These are phyloP conservation scores for Lobophora halterata DNA, from an alignment of 2,888 invertebrate genomes.

Conservation along the genomic window DNA sequence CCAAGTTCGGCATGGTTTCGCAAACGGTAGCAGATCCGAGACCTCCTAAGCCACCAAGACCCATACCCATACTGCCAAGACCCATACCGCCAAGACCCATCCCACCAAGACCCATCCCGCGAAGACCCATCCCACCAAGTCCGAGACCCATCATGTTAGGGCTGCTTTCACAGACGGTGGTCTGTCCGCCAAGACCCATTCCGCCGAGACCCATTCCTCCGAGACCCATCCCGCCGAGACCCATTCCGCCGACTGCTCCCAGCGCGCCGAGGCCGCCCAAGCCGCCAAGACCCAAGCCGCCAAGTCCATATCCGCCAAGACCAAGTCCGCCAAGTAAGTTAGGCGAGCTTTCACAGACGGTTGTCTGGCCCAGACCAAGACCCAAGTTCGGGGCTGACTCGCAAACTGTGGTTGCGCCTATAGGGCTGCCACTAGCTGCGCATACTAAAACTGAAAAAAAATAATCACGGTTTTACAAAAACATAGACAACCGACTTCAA, in stretches of 20 bases:
- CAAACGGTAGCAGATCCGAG: constrained; percentile 23
- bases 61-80: constrained; percentile 6
- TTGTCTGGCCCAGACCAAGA: constrained; percentile 11
- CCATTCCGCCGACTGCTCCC: neutral
- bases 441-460: constrained; percentile 11
- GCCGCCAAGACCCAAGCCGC: constrained; percentile 7
- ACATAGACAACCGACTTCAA: too few species aligned
- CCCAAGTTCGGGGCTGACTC: constrained; percentile 25
- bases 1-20: constrained; percentile 26
- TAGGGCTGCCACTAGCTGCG: constrained; percentile 10
- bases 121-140: constrained; percentile 3
- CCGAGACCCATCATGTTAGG: constrained; percentile 14
- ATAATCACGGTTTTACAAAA: too few species aligned
- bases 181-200: constrained; percentile 3
- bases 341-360: constrained; percentile 17
- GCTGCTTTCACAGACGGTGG: constrained; percentile 22
- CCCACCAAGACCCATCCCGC: constrained; percentile 8
- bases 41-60: constrained; percentile 7
- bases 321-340: constrained; percentile 6
- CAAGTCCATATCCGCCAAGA: neutral
- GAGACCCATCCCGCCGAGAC: constrained; percentile 1
- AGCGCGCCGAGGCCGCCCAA: constrained; percentile 17
- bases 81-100: constrained; percentile 9
- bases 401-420: constrained; percentile 25
- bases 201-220: constrained; percentile 17